phyloP scores from a whole-genome alignment of 2,113 vertebrate species.

The Nibea coibor region DNA sequence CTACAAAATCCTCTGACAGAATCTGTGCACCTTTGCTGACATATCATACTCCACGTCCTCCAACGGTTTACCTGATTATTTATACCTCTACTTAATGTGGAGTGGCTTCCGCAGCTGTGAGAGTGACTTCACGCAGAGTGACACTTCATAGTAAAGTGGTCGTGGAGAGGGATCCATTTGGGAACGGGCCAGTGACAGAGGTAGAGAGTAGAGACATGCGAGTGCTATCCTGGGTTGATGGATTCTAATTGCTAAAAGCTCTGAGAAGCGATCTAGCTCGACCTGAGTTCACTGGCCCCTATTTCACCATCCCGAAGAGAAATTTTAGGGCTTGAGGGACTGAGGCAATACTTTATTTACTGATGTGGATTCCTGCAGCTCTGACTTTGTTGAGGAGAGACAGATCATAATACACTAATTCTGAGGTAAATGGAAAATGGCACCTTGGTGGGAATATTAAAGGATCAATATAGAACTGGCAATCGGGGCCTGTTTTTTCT shows the following conservation, averaged over 20 bases:
- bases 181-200: conserved; percentile 24
- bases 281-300: conserved; percentile 31
- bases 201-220: conserved; percentile 37
- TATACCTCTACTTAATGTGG: conserved; percentile 25
- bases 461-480: not conserved
- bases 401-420: not conserved
- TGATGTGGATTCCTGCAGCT: conserved; percentile 15
- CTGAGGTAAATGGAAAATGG: not conserved
- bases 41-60: conserved; percentile 3
- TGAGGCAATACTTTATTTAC: conserved; percentile 44
- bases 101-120: conserved; percentile 29
- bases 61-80: conserved; percentile 36
- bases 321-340: conserved; percentile 47
- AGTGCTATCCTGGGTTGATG: conserved; percentile 55
- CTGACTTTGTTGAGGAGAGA: conserved; percentile 35
- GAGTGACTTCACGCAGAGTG: conserved; percentile 40
- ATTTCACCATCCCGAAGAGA: conserved; percentile 45
- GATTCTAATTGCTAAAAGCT: conserved; percentile 70
- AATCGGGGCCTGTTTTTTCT: not conserved
- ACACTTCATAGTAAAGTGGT: conserved; percentile 39
- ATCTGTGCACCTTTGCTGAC: not conserved
- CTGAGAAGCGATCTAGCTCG: conserved; percentile 41
- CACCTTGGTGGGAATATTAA: not conserved
- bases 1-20: not conserved
- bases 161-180: conserved; percentile 45